phyloP scores from a whole-genome alignment of 1,140 invertebrate genomes.

The silkworm (Bombyx mori) region ASM3026992v2 NC_085113.1:6537501-6538000 shows the following conservation, averaged over 20 bases:
- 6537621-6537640: conserved; percentile 19
- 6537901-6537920: conserved; percentile 59
- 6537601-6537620: conserved; percentile 23
- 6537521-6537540: conserved; percentile 66
- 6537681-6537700: conserved; percentile 62
- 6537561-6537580: conserved; percentile 31
- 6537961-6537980: conserved; percentile 24
- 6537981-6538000: conserved; percentile 26
- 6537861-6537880: conserved; percentile 55
- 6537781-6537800: conserved; percentile 64
- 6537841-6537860: conserved; percentile 27
- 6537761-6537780: conserved; percentile 44
- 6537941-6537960: conserved; percentile 23
- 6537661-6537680: conserved; percentile 43
- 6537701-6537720: conserved; percentile 60
- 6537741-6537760: conserved; percentile 44
- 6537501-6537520: conserved; percentile 57
- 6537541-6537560: conserved; percentile 69
- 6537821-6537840: conserved; percentile 24
- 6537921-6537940: conserved; percentile 61
- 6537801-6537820: conserved; percentile 47
- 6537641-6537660: conserved; percentile 9
- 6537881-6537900: conserved; percentile 71
- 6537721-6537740: conserved; percentile 61
- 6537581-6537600: conserved; percentile 24